Conservation (phyloP, 1,140 invertebrate species). For the Babylonia areolata region DNA sequence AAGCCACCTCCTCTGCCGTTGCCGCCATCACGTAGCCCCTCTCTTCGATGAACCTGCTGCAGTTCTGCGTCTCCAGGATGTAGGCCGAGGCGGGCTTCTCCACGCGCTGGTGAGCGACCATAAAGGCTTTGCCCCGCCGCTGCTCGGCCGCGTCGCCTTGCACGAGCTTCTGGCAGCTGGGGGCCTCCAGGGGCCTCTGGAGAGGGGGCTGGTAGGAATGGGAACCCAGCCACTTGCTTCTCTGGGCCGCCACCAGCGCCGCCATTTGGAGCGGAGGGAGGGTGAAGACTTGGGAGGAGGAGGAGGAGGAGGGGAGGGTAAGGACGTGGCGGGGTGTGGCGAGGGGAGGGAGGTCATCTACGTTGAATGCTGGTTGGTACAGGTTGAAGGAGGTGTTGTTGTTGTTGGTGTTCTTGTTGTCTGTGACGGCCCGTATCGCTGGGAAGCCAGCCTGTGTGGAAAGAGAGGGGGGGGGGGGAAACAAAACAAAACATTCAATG, state of each 20-base stretch:
- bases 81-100: conserved; percentile 24
- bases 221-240: background rate
- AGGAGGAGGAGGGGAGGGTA: background rate
- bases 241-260: background rate
- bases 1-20: conserved; percentile 55
- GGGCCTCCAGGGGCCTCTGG: background rate
- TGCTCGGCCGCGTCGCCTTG: background rate
- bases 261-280: conserved; percentile 7
- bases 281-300: background rate
- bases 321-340: background rate
- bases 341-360: background rate
- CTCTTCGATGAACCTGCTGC: conserved; percentile 45
- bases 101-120: background rate
- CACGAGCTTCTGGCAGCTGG: conserved; percentile 13
- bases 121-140: background rate
- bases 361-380: too few relatives aligned
- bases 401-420: too few relatives aligned
- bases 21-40: conserved; percentile 54
- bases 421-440: too few relatives aligned
- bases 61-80: conserved; percentile 44
- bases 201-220: background rate
- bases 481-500: too few relatives aligned
- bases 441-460: too few relatives aligned
- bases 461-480: too few relatives aligned
- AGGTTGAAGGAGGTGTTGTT: too few relatives aligned